phyloP scores from a whole-genome alignment of 2,113 vertebrate genomes.

The Chaetura pelagica region DNA sequence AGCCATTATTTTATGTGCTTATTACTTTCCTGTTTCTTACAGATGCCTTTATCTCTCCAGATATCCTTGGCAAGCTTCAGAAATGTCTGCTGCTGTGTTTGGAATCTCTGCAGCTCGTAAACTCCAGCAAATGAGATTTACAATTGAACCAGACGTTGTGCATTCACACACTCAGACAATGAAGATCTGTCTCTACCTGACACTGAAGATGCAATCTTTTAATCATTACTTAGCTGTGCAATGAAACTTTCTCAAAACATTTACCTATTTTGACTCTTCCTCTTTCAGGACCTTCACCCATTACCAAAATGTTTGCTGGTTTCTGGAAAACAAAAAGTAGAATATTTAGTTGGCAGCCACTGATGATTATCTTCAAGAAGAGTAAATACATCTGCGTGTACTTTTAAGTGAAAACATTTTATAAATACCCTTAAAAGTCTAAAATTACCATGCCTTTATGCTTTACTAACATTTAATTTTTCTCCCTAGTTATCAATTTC shows the following conservation, averaged over 20 bases:
- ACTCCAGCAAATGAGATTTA: background rate
- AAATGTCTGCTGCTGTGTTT: background rate
- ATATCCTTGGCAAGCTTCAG: background rate
- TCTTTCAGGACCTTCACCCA: conserved; percentile 92
- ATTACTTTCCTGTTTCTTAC: background rate
- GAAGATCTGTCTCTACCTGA: background rate
- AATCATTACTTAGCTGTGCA: background rate
- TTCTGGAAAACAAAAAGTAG: conserved; percentile 84
- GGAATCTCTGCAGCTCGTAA: background rate
- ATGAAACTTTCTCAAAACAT: background rate
- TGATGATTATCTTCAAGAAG: background rate
- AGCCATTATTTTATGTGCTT: background rate
- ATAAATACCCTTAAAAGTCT: background rate
- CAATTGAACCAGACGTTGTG: background rate
- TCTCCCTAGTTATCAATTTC: background rate
- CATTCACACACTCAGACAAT: background rate
- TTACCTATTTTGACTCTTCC: conserved; percentile 93
- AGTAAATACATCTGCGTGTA: background rate
- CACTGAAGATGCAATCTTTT: background rate
- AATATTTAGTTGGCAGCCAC: conserved; percentile 51
- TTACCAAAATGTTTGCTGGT: conserved; percentile 94
- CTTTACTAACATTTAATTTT: background rate
- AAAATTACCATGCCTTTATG: background rate
- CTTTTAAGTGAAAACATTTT: background rate
- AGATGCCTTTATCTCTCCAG: background rate